A percentile compares a stretch with the other conserved stretches of the same genome.
These are phyloP conservation scores for Tragelaphus strepsiceros DNA, from an alignment of 2,113 vertebrate genomes.

Conservation along the genomic window DNA sequence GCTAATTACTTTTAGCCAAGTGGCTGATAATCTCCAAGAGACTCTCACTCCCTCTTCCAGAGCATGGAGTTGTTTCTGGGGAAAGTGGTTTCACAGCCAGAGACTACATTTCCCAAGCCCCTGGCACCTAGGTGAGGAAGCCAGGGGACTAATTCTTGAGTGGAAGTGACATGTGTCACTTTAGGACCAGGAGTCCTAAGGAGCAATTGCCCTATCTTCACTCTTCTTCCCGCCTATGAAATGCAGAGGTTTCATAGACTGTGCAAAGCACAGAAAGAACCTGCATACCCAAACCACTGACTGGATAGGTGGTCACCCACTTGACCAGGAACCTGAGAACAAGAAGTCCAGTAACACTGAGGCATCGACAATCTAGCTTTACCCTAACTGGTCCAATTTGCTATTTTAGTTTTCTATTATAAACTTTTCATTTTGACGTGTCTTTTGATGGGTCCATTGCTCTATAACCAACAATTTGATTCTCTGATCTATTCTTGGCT, in stretches of 20 bases:
- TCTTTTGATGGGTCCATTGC: neutral
- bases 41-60: neutral
- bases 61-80: neutral
- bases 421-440: neutral
- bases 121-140: neutral
- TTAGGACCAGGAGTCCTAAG: neutral
- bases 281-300: neutral
- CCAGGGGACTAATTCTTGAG: neutral
- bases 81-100: neutral
- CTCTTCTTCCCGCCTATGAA: neutral
- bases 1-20: too few relatives aligned
- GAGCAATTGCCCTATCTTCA: neutral
- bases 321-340: neutral
- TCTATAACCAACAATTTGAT: neutral
- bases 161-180: neutral
- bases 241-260: neutral
- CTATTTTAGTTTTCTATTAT: neutral
- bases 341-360: neutral
- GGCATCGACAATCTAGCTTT: neutral
- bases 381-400: neutral
- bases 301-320: neutral
- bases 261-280: neutral
- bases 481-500: neutral
- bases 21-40: neutral
- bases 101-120: neutral